Conservation (phyloP, 2,113 vertebrate species). For the Oreotrochilus melanogaster region DNA sequence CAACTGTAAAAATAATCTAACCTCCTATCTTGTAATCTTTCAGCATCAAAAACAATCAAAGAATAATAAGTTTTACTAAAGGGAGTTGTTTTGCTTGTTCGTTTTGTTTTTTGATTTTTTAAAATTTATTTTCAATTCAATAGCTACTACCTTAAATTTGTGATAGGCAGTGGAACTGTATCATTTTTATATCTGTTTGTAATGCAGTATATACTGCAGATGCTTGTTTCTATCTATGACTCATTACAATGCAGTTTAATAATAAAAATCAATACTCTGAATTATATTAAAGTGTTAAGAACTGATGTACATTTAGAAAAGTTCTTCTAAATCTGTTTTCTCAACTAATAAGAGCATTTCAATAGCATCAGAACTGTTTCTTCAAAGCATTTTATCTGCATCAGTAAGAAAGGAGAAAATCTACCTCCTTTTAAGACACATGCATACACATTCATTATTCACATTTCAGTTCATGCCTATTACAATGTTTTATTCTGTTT, state of each 20-base stretch:
- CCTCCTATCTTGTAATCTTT: neutral
- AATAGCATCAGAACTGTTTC: neutral
- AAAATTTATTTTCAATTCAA: neutral
- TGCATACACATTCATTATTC: neutral
- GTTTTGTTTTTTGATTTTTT: neutral
- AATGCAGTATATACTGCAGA: neutral
- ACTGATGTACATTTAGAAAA: neutral
- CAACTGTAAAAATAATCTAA: neutral
- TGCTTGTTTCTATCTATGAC: neutral
- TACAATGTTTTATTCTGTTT: neutral
- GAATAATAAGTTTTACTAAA: neutral
- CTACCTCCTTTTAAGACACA: neutral
- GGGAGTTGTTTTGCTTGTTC: fast-evolving
- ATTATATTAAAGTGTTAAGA: neutral
- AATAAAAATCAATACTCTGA: constrained; percentile 10
- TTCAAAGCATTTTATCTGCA: neutral
- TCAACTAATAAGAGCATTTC: neutral
- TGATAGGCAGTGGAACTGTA: neutral
- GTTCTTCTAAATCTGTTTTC: neutral
- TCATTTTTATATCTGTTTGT: neutral
- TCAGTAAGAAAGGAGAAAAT: neutral
- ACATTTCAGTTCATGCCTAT: neutral
- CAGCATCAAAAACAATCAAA: neutral
- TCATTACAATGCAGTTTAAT: neutral
- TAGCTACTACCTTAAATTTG: neutral